phyloP scores from a whole-genome alignment of 2,797 vertebrate genomes.

The Siniperca obscura region DNA sequence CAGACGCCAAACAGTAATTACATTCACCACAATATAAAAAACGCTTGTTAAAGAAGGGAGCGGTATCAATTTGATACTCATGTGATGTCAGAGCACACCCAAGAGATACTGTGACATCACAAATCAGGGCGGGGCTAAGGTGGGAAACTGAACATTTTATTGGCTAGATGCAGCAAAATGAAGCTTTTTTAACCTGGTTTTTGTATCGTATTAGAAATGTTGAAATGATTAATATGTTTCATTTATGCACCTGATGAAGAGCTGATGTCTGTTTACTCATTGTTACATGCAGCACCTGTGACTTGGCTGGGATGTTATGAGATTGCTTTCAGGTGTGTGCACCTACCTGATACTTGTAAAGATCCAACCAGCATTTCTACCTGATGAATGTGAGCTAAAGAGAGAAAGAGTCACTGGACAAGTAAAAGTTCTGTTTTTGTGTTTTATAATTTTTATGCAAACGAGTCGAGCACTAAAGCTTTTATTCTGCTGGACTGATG shows the following conservation, averaged over 20 bases:
- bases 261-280: background rate
- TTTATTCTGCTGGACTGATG: slow-evolving; percentile 55
- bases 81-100: background rate
- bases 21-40: background rate
- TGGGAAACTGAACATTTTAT: background rate
- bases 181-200: slow-evolving; percentile 37
- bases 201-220: slow-evolving; percentile 15
- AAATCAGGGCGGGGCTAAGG: slow-evolving; percentile 1
- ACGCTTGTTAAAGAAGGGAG: background rate
- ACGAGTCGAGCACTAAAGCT: slow-evolving; percentile 51
- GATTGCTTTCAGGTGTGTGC: slow-evolving; percentile 26
- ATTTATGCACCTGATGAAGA: slow-evolving; percentile 3
- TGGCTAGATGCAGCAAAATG: slow-evolving; percentile 16
- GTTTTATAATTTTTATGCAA: slow-evolving; percentile 67
- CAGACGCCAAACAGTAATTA: background rate
- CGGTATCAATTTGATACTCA: too few relatives aligned
- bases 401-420: slow-evolving; percentile 12
- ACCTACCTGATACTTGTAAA: slow-evolving; percentile 4
- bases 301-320: background rate
- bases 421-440: slow-evolving; percentile 31
- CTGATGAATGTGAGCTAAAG: slow-evolving; percentile 32
- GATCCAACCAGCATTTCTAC: slow-evolving; percentile 39
- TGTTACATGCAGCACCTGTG: background rate
- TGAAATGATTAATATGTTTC: slow-evolving; percentile 11
- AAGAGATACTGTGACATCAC: slow-evolving; percentile 9